A percentile compares a stretch with the other conserved stretches of the same genome.
Evolutionary conservation across 2,797 vertebrate species (phyloP).

Genomic region (Rhinoraja longicauda): DNA sequence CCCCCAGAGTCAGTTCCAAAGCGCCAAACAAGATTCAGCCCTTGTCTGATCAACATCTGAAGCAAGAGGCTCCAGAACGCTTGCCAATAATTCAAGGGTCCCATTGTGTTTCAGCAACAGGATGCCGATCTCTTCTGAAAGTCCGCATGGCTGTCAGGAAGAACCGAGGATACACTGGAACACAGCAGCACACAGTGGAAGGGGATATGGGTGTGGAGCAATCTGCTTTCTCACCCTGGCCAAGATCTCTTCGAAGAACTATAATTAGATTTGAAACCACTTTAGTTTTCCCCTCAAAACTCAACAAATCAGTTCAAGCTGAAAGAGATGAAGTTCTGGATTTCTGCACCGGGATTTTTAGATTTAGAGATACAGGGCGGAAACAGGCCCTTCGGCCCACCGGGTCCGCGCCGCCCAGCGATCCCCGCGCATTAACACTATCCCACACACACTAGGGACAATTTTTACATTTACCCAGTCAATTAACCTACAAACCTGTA

Average conservation of each 20-base stretch:
- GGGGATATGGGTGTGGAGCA: constrained; percentile 5
- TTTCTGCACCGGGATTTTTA: no score
- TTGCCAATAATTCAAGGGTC: neutral
- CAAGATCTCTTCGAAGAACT: neutral
- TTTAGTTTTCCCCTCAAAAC: neutral
- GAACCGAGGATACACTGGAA: neutral
- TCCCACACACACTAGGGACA: no score
- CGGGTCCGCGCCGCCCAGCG: no score
- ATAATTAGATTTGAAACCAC: constrained; percentile 15
- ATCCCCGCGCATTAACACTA: no score
- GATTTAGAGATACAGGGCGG: no score
- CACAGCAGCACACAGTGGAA: constrained; percentile 18
- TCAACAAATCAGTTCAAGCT: neutral
- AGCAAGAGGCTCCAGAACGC: neutral
- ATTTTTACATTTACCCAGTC: no score
- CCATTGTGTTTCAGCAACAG: neutral
- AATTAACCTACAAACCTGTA: no score
- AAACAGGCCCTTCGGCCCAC: no score
- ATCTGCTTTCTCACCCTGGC: neutral
- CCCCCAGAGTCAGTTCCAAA: neutral
- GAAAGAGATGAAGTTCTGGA: neutral
- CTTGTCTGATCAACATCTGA: neutral
- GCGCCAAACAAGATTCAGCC: neutral
- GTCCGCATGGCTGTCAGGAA: neutral
- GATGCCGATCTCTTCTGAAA: neutral